Percentiles rank a stretch among this genome's conserved stretches.
phyloP scores from a whole-genome alignment of 2,888 invertebrate species.

The Caenorhabditis auriculariae region DNA sequence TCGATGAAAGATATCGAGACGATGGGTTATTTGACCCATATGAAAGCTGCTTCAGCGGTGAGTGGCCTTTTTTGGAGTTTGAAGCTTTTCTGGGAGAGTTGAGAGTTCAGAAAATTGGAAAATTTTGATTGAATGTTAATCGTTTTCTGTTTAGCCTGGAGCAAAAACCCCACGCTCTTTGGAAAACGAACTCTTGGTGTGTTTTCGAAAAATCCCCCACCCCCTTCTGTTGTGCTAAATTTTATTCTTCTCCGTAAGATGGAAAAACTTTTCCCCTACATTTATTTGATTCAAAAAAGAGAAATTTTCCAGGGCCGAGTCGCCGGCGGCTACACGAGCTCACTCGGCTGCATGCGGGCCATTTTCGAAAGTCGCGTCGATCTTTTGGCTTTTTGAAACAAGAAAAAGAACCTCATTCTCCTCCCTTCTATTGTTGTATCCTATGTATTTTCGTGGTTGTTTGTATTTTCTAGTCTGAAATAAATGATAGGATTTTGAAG shows the following conservation, averaged over 20 bases:
- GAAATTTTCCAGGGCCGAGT: slow-evolving; percentile 22
- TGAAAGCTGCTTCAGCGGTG: slow-evolving; percentile 23
- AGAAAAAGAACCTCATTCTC: background rate
- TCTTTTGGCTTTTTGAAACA: slow-evolving; percentile 33
- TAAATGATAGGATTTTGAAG: too few relatives aligned
- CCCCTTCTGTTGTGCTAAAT: too few relatives aligned
- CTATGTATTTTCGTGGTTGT: slow-evolving; percentile 3
- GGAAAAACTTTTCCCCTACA: too few relatives aligned
- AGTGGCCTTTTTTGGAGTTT: too few relatives aligned
- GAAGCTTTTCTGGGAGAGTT: too few relatives aligned
- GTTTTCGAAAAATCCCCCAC: too few relatives aligned
- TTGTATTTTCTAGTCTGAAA: background rate
- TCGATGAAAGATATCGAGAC: slow-evolving; percentile 24
- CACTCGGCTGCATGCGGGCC: slow-evolving; percentile 50
- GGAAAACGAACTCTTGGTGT: too few relatives aligned
- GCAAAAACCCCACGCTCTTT: too few relatives aligned
- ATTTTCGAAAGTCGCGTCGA: slow-evolving; percentile 56
- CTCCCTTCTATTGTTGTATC: background rate
- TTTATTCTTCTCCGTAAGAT: too few relatives aligned
- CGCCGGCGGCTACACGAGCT: slow-evolving; percentile 57
- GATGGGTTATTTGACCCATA: slow-evolving; percentile 33
- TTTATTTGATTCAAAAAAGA: background rate
- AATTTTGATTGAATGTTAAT: too few relatives aligned
- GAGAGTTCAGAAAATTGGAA: slow-evolving; percentile 1
- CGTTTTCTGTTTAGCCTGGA: too few relatives aligned